These are phyloP conservation scores for Choreutis nemorana DNA, from an alignment of 2,888 invertebrate genomes.

Conservation along the genomic window DNA sequence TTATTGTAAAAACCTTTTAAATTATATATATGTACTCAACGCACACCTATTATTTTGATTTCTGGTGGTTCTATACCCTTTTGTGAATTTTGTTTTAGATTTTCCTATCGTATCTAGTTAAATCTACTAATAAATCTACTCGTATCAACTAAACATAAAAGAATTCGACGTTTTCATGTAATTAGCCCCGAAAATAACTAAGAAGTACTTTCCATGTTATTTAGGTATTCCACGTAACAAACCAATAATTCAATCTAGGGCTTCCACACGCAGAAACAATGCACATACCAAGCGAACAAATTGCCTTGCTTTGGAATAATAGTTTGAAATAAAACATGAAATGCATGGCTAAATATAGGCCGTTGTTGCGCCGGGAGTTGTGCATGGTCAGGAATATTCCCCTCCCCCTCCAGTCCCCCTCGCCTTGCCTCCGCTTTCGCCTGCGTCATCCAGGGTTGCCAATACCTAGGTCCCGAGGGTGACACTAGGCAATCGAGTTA, in stretches of 20 bases:
- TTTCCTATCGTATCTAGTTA: too few species aligned
- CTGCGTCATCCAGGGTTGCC: slow-evolving; percentile 17
- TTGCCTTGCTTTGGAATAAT: too few species aligned
- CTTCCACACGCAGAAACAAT: background rate
- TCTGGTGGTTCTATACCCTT: too few species aligned
- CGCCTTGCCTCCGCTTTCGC: slow-evolving; percentile 15
- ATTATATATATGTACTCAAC: too few species aligned
- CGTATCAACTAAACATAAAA: too few species aligned
- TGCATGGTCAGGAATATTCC: slow-evolving; percentile 52
- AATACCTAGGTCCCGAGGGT: slow-evolving; percentile 29
- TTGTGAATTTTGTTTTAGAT: too few species aligned
- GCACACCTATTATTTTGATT: too few species aligned
- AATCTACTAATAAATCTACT: too few species aligned
- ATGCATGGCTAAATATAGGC: slow-evolving; percentile 56
- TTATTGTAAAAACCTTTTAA: too few species aligned
- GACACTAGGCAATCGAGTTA: slow-evolving; percentile 16
- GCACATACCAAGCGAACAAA: slow-evolving; percentile 1
- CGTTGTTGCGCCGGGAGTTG: slow-evolving; percentile 31
- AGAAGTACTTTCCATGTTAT: too few species aligned
- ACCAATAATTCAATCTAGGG: slow-evolving; percentile 1
- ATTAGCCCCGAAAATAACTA: slow-evolving; percentile 1
- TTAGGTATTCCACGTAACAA: background rate
- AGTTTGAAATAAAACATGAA: too few species aligned
- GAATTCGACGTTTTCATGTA: too few species aligned
- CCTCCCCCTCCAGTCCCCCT: slow-evolving; percentile 23